These are phyloP conservation scores for Cylindroiulus punctatus DNA, from an alignment of 2,888 invertebrate species.

Conservation along the genomic window DNA sequence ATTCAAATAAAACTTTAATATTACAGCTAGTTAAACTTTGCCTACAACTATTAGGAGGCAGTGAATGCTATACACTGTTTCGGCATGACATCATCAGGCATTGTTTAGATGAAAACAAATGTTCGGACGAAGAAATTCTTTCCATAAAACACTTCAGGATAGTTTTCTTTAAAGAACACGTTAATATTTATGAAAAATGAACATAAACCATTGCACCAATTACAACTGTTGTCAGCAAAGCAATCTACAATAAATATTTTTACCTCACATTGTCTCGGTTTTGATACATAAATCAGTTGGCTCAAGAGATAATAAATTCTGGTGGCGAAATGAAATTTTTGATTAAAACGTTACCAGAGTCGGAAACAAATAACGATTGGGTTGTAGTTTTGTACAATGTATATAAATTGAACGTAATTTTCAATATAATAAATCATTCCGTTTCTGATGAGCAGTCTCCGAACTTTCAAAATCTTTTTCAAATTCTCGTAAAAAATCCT, in stretches of 20 bases:
- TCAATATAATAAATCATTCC: conserved; percentile 17
- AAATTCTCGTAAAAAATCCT: neutral
- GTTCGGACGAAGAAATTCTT: neutral
- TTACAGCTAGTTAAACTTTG: neutral
- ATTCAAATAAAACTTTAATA: conserved; percentile 32
- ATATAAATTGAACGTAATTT: neutral
- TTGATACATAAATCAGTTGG: neutral
- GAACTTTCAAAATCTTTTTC: neutral
- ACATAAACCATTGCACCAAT: conserved; percentile 20
- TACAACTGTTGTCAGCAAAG: conserved; percentile 21
- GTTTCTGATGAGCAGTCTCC: neutral
- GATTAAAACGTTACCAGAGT: neutral
- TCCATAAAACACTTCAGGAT: conserved; percentile 8
- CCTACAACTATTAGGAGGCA: neutral
- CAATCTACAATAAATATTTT: conserved; percentile 25
- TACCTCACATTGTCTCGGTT: neutral
- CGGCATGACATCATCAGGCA: conserved; percentile 39
- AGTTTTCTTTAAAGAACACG: conserved; percentile 32
- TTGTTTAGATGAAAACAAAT: neutral
- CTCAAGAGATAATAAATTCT: neutral
- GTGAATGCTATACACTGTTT: conserved; percentile 19
- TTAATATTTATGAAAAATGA: conserved; percentile 32
- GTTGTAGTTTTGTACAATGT: conserved; percentile 15
- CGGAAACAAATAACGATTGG: neutral
- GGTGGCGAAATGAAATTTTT: neutral